A percentile compares a stretch with the other conserved stretches of the same genome.
These are phyloP conservation scores for Drosophila pruinosa DNA, from an alignment of 1,140 invertebrate genomes.

Conservation along the genomic window DNA sequence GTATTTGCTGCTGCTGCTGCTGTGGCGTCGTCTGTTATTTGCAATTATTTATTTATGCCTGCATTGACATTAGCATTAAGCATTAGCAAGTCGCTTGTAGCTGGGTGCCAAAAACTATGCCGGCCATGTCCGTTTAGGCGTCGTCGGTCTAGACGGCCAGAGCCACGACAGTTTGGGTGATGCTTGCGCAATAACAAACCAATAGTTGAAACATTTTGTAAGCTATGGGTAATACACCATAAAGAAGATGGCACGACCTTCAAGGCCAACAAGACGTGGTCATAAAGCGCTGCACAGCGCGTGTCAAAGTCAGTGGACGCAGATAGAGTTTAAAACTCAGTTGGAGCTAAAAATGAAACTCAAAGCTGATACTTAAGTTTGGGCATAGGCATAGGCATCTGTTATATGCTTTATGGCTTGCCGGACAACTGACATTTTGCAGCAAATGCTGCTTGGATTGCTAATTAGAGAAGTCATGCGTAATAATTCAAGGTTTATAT, in stretches of 20 bases:
- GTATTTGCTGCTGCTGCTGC: constrained; percentile 4
- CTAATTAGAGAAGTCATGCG: constrained; percentile 63
- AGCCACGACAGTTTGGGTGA: constrained; percentile 34
- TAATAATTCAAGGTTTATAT: constrained; percentile 68
- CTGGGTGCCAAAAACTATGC: constrained; percentile 43
- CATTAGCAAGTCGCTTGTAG: constrained; percentile 27
- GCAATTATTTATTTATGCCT: constrained; percentile 81
- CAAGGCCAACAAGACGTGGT: constrained; percentile 59
- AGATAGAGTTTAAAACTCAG: not conserved
- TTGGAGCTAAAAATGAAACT: not conserved
- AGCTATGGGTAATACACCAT: constrained; percentile 17
- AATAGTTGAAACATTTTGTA: constrained; percentile 11
- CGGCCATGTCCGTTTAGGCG: constrained; percentile 22
- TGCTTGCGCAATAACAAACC: constrained; percentile 39
- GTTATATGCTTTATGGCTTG: constrained; percentile 33
- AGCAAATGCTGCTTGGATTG: constrained; percentile 20
- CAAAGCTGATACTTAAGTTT: not conserved
- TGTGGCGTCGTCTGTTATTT: constrained; percentile 38
- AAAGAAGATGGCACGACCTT: constrained; percentile 64
- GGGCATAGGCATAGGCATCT: constrained; percentile 25
- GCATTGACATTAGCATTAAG: constrained; percentile 78
- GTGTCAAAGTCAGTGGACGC: constrained; percentile 45
- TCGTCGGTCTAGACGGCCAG: constrained; percentile 16
- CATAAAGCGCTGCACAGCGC: constrained; percentile 59
- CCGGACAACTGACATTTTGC: constrained; percentile 70